Evolutionary conservation across 2,888 invertebrate species (phyloP), one percentile per base, ranked within the genome.

Genomic region (Drosophila acutilabella): DNA sequence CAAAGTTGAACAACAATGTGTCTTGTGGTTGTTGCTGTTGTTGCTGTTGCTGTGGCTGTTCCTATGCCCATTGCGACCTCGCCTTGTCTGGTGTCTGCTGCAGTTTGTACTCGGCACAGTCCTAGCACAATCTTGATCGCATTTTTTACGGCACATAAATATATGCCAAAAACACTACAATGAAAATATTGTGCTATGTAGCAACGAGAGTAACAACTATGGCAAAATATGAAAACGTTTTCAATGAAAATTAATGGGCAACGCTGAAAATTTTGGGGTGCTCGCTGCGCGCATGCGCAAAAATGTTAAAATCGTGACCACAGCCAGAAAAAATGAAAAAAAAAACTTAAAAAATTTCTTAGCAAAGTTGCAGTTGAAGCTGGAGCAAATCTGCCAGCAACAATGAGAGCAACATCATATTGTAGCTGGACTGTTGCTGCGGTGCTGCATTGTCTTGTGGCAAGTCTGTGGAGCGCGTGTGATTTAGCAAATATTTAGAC

Each of bases 241-340:
- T 88, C 87, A 89, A 89, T 89, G 88, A 87, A 87, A 87, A 87
- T 87, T 87, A 87, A 88, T 87, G 88, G 89, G 82, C 82, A 88
- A 82, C 78, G 85, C 72, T 80, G 85, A 86, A 85, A 86, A 86
- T 88, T 84, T 86, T 69, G 85, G 89, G 86, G 85, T 89, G 85
- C 85, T 83, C 80, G 79, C 88, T 88, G 42, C 54, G 83, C 86
- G 89, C 89, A 86, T 90, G 90, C 88, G 80, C 84, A 91, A 91
- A 91, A 91, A 92, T 91, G 91, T 78, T 91, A 90, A 91, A 92
- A 90, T 91, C 91, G 91, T 91, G 91, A 91, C 92, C 91, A 83
- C 48, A 74, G 66, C 65, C 40, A 54, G 42, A 58, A 48, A 41
- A 45, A 44, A n/a, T 5, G 13, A 30, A 30, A 30, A 30, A 30